Percentiles rank a stretch among this genome's conserved stretches.
These are phyloP conservation scores for Celastrina argiolus DNA, from an alignment of 2,888 invertebrate genomes.

Conservation along the genomic window DNA sequence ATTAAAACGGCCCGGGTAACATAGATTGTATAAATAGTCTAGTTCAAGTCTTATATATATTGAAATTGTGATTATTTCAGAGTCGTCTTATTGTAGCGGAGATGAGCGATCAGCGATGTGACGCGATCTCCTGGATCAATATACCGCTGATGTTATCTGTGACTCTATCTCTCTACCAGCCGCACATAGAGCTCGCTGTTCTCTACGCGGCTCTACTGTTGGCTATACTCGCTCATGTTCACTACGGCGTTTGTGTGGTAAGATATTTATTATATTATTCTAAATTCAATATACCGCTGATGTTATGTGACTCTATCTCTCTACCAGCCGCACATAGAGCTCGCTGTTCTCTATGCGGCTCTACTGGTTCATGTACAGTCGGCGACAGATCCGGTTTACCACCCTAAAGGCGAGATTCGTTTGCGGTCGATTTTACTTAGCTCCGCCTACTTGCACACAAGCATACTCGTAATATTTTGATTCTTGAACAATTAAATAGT, in stretches of 20 bases:
- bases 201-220: slow-evolving; percentile 84
- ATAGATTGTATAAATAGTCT: too few species aligned
- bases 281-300: slow-evolving; percentile 84
- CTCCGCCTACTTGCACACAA: too few species aligned
- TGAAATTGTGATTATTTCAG: too few species aligned
- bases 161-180: slow-evolving; percentile 63
- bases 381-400: too few species aligned
- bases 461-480: too few species aligned
- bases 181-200: slow-evolving; percentile 81
- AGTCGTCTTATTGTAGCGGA: slow-evolving; percentile 97
- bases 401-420: too few species aligned
- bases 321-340: slow-evolving; percentile 80
- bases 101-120: slow-evolving; percentile 95
- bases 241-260: slow-evolving; percentile 96
- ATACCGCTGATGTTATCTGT: slow-evolving; percentile 81
- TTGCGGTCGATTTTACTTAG: too few species aligned
- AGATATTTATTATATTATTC: too few species aligned
- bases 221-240: slow-evolving; percentile 87
- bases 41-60: too few species aligned
- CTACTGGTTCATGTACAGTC: slow-evolving; percentile 91
- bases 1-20: too few species aligned
- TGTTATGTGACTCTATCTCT: slow-evolving; percentile 71
- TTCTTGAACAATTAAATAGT: too few species aligned
- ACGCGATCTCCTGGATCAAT: slow-evolving; percentile 87
- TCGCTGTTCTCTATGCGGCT: slow-evolving; percentile 82